Evolutionary conservation across 2,797 vertebrate genomes (phyloP).

Genomic region (Peromyscus nudipes): DNA sequence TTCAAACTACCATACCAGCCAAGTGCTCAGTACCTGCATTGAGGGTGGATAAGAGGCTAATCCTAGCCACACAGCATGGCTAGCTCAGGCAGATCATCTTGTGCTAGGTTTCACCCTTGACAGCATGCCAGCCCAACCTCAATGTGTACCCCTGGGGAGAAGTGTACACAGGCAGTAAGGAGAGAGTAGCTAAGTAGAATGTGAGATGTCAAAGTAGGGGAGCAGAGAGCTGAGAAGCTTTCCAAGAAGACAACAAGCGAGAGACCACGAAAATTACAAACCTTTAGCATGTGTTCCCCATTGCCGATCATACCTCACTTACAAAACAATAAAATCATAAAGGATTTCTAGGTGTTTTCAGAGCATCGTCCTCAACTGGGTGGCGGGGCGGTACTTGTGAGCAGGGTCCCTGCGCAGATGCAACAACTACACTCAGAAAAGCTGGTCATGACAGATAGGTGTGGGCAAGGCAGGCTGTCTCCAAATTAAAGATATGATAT

Average conservation of each 20-base stretch:
- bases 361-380: neutral
- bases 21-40: neutral
- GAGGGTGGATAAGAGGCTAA: neutral
- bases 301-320: neutral
- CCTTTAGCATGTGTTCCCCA: too few relatives aligned
- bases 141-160: neutral
- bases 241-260: neutral
- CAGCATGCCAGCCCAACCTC: neutral
- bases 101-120: neutral
- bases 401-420: too few relatives aligned
- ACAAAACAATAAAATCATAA: neutral
- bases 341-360: neutral
- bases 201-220: neutral
- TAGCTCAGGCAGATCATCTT: neutral
- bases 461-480: neutral
- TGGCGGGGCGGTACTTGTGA: too few relatives aligned
- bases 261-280: neutral
- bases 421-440: neutral
- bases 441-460: neutral
- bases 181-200: neutral
- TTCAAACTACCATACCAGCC: too few relatives aligned
- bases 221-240: neutral
- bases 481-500: neutral
- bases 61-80: neutral
- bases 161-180: neutral